Base-by-base conservation (phyloP, 53 echinoderm and acorn worm species). In the Stichopus horrens region DNA sequence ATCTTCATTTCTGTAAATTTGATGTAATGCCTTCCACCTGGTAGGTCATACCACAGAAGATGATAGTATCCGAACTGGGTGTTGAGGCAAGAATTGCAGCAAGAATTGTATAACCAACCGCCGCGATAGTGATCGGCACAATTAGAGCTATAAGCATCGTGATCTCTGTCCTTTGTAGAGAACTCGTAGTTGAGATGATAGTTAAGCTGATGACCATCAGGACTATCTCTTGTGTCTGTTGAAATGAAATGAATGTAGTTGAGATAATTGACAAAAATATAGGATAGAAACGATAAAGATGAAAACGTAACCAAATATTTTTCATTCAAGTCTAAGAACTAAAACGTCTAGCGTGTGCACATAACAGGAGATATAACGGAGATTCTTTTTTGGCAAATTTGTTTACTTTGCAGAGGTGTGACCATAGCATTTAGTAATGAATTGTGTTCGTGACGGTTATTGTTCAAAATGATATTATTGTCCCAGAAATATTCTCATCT, bases 1-100 rank as follows among this genome's bases (percentile, higher is more conserved):
- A 95, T 90, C 87, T 91, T 95, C 80, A 95, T 95, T 21, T 90
- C 86, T 9, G 91, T 79, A 19, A 89, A 88, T 87, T 94, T 94
- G 67, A 94, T 92, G 4, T 92, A 94, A 56, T 94, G 4, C 4
- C 14, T 60, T 11, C 63, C 14, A 11, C 63, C 63, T 9, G 63
- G 63, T 4, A 60, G 5, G 63, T 60, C 9, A 60, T 60, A 60
- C 63, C 6, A 60, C 9, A 4, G 6, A 60, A 5, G 14, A 14
- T 60, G 14, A 60, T 60, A 60, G 14, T 9, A n/a, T 7, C 54
- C 53, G 82, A 55, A 82, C 55, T 55, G 2, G 22, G 55, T 16
- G 53, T 74, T 86, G 6, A 73, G 86, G 71, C 14, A 73, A 86
- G 71, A 73, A 37, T 73, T 18, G 19, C 11, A 52, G 23, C 73